phyloP scores from a whole-genome alignment of 2,797 vertebrate genomes.

The Melanotaenia parkinsoni region DNA sequence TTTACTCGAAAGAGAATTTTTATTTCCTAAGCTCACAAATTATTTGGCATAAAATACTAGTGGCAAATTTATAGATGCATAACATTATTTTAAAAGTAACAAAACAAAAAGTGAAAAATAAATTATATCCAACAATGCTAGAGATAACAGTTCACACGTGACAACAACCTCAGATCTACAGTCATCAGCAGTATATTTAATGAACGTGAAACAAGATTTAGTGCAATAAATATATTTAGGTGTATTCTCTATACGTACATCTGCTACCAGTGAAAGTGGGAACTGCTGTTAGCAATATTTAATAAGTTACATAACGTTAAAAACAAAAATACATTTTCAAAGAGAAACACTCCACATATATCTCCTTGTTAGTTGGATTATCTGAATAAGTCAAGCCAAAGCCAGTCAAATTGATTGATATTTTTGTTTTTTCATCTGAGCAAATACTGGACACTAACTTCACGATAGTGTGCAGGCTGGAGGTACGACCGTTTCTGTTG shows the following conservation, averaged over 20 bases:
- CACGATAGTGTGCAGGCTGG: background rate
- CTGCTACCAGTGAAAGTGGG: background rate
- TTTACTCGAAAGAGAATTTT: too few species aligned
- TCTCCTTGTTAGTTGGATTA: conserved; percentile 65
- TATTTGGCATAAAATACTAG: too few species aligned
- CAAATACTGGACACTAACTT: conserved; percentile 21
- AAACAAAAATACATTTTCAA: conserved; percentile 23
- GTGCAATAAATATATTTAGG: background rate
- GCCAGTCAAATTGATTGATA: conserved; percentile 20
- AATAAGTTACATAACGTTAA: conserved; percentile 27
- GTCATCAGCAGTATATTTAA: background rate
- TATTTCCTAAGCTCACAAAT: too few species aligned
- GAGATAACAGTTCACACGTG: too few species aligned
- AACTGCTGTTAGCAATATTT: conserved; percentile 1
- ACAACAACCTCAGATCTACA: background rate
- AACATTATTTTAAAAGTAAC: too few species aligned
- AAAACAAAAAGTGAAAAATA: too few species aligned
- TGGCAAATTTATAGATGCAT: too few species aligned
- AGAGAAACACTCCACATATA: conserved; percentile 51
- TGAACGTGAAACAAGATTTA: background rate
- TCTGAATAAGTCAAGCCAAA: conserved; percentile 24
- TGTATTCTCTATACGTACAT: background rate
- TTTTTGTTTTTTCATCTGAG: conserved; percentile 5
- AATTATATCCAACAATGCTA: too few species aligned
- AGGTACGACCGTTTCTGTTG: background rate